These are phyloP conservation scores for Cephus nigrinus DNA, from an alignment of 2,888 invertebrate genomes.

Conservation along the genomic window DNA sequence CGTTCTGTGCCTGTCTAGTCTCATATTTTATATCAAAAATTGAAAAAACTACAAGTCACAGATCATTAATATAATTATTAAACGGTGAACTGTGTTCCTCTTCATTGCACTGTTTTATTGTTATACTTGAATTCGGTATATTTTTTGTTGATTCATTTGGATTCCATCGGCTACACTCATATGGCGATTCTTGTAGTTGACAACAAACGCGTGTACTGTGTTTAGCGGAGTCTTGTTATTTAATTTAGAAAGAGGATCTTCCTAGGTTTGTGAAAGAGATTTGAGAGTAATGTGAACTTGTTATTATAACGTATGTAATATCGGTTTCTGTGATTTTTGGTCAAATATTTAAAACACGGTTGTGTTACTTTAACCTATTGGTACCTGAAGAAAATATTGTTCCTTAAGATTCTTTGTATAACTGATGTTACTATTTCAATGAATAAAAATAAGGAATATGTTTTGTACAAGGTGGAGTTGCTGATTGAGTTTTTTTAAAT, in stretches of 20 bases:
- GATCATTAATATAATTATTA: constrained; percentile 40
- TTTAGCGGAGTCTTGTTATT: constrained; percentile 30
- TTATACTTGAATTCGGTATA: constrained; percentile 25
- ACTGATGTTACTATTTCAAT: not conserved
- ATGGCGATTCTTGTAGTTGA: constrained; percentile 20
- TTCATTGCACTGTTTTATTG: constrained; percentile 3
- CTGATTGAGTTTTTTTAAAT: not conserved
- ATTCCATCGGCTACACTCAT: constrained; percentile 33
- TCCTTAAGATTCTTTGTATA: not conserved
- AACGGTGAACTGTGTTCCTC: constrained; percentile 10
- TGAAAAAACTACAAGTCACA: constrained; percentile 27
- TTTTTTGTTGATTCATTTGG: constrained; percentile 42
- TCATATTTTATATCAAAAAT: constrained; percentile 42
- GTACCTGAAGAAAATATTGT: not conserved
- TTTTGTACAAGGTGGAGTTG: not conserved
- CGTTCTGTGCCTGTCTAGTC: constrained; percentile 30
- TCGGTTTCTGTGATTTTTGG: not conserved
- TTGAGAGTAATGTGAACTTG: not conserved
- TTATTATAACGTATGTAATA: not conserved
- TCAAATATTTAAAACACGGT: not conserved
- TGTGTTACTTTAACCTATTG: not conserved
- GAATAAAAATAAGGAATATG: not conserved
- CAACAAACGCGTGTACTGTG: constrained; percentile 22
- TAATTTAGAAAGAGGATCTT: not conserved
- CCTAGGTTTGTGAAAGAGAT: not conserved